phyloP scores from a whole-genome alignment of 1,140 invertebrate species.

The Tetranychus urticae region DNA sequence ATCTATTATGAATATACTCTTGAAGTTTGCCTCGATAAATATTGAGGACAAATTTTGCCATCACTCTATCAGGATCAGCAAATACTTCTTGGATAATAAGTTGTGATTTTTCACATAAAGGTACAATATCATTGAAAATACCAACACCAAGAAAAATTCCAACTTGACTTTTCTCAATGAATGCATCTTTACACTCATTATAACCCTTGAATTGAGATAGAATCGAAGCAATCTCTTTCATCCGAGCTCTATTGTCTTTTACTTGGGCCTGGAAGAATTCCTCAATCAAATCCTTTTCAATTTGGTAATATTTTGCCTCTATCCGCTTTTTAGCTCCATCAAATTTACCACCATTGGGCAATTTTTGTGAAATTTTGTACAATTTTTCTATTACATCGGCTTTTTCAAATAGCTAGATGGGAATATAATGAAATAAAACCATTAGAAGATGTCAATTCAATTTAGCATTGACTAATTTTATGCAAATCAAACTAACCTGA shows the following conservation, averaged over 20 bases:
- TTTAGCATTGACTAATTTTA: neutral
- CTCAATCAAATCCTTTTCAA: slow-evolving; percentile 74
- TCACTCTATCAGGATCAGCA: slow-evolving; percentile 84
- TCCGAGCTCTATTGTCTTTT: slow-evolving; percentile 51
- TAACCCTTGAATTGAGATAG: slow-evolving; percentile 89
- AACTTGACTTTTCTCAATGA: slow-evolving; percentile 87
- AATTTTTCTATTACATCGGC: slow-evolving; percentile 98
- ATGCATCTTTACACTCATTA: slow-evolving; percentile 81
- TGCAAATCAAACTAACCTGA: neutral
- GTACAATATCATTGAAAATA: slow-evolving; percentile 70
- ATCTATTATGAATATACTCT: slow-evolving; percentile 50
- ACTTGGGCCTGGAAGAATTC: slow-evolving; percentile 71
- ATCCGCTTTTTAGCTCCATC: slow-evolving; percentile 71
- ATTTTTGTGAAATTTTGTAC: slow-evolving; percentile 78
- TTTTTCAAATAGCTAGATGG: slow-evolving; percentile 50
- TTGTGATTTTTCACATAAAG: slow-evolving; percentile 68
- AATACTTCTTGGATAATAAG: slow-evolving; percentile 77
- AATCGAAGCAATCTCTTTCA: slow-evolving; percentile 78
- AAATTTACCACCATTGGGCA: slow-evolving; percentile 60
- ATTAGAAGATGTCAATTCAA: neutral
- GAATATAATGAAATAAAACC: neutral
- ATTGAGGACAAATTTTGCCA: slow-evolving; percentile 90
- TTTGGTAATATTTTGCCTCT: slow-evolving; percentile 76
- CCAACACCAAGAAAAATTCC: slow-evolving; percentile 49
- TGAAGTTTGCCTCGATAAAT: slow-evolving; percentile 79